Conservation (phyloP, 2,113 vertebrate genomes). For the Corvus moneduloides region DNA sequence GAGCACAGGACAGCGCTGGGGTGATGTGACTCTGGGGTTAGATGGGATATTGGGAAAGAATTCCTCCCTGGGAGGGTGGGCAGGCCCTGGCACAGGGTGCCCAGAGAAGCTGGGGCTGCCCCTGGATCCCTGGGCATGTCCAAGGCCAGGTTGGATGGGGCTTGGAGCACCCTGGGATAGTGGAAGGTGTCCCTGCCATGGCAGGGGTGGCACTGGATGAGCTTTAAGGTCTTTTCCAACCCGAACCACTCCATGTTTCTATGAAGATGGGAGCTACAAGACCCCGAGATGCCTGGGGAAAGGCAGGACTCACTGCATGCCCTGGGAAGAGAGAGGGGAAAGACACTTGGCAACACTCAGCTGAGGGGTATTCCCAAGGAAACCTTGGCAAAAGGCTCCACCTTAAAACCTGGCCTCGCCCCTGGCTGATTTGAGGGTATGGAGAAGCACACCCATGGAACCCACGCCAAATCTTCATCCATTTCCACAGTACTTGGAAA, state of each 20-base stretch:
- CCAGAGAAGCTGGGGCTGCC: neutral
- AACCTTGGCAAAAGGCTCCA: neutral
- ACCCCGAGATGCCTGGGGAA: neutral
- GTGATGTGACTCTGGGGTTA: fast-evolving
- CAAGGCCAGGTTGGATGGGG: fast-evolving
- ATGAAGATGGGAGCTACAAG: neutral
- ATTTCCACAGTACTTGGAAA: neutral
- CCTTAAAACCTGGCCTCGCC: neutral
- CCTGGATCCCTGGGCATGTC: neutral
- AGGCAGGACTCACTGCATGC: neutral
- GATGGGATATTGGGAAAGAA: neutral
- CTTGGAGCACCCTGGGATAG: fast-evolving
- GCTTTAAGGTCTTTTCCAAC: neutral
- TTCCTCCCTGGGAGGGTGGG: neutral
- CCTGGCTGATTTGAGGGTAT: neutral
- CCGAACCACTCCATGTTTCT: neutral
- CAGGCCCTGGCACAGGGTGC: neutral
- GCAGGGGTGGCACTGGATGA: neutral
- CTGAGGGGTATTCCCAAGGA: neutral
- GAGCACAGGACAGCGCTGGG: fast-evolving
- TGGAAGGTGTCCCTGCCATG: neutral
- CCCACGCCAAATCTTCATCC: neutral
- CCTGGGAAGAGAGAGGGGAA: neutral
- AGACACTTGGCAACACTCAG: neutral
- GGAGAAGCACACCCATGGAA: neutral